These are phyloP conservation scores for Cybosia mesomella DNA, from an alignment of 2,888 invertebrate genomes.

Conservation along the genomic window DNA sequence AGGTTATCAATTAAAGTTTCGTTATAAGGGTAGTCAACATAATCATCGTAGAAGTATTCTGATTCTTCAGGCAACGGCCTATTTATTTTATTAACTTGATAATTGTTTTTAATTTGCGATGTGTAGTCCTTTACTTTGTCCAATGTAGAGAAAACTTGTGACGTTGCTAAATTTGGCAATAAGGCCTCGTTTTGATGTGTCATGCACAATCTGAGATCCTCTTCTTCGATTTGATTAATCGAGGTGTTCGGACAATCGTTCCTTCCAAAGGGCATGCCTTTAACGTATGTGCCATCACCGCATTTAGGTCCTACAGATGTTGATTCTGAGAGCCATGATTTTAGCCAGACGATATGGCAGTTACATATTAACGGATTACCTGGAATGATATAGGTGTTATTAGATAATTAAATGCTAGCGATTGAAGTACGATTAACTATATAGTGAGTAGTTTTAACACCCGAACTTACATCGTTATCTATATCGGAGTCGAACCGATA, in stretches of 20 bases:
- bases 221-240: conserved; percentile 66
- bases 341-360: conserved; percentile 94
- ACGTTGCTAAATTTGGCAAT: conserved; percentile 83
- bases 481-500: too few relatives aligned
- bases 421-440: background rate
- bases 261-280: conserved; percentile 90
- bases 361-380: conserved; percentile 95
- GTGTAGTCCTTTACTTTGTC: conserved; percentile 85
- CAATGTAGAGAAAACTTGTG: conserved; percentile 87
- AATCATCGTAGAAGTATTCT: conserved; percentile 94
- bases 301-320: conserved; percentile 92
- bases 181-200: conserved; percentile 91
- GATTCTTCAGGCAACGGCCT: conserved; percentile 91
- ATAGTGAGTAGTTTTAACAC: background rate
- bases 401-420: background rate
- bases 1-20: conserved; percentile 82
- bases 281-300: conserved; percentile 92
- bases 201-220: conserved; percentile 86
- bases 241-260: conserved; percentile 88
- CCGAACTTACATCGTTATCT: background rate
- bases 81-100: conserved; percentile 81
- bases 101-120: conserved; percentile 76
- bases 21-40: conserved; percentile 92
- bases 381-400: conserved; percentile 67
- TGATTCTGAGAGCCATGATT: conserved; percentile 93